phyloP scores from a whole-genome alignment of 2,113 vertebrate species.

The Zosterops hypoxanthus region DNA sequence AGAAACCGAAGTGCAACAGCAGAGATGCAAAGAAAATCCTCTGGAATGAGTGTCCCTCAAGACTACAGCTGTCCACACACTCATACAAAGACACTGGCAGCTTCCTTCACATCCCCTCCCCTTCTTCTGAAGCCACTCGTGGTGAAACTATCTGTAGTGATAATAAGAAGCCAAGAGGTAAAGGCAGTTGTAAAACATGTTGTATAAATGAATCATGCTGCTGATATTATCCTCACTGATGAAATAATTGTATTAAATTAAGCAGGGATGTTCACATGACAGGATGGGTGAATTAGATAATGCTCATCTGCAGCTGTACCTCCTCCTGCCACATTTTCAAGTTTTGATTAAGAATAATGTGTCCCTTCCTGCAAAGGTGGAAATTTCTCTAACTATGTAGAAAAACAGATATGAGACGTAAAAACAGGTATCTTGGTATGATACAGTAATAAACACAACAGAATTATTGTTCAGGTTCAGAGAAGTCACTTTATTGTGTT shows the following conservation, averaged over 20 bases:
- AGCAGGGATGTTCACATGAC: conserved; percentile 73
- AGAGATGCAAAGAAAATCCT: not conserved
- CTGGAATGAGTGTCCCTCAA: not conserved
- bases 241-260: conserved; percentile 84
- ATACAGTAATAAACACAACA: not conserved
- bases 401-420: not conserved
- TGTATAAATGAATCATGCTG: conserved; percentile 76
- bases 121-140: conserved; percentile 1
- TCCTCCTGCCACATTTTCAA: conserved; percentile 54
- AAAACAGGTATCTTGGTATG: not conserved
- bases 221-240: conserved; percentile 78
- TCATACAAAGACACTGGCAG: not conserved
- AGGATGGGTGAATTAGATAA: conserved; percentile 78
- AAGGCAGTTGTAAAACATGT: conserved; percentile 65
- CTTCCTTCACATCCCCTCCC: not conserved
- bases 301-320: conserved; percentile 73
- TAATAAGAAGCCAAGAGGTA: conserved; percentile 56
- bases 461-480: not conserved
- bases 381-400: conserved; percentile 32
- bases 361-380: conserved; percentile 59
- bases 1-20: not conserved
- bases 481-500: not conserved
- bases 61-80: not conserved
- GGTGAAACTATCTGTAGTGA: conserved; percentile 34
- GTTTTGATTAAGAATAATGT: conserved; percentile 69